Conservation (phyloP, 2,888 invertebrate genomes). For the Yponomeuta cagnagella region DNA sequence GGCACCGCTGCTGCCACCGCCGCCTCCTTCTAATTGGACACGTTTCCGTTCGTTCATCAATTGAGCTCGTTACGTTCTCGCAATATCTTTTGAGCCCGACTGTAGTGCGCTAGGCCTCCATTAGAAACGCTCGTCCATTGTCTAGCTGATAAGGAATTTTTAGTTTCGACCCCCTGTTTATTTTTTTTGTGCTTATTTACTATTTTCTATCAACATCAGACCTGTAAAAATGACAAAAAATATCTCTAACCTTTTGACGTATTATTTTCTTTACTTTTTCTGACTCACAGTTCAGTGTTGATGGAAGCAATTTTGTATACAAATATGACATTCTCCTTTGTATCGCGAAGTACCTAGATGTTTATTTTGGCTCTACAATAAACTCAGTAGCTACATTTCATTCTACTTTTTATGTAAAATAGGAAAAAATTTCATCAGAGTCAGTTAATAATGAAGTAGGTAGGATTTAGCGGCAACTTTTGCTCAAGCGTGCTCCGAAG, state of each 20-base stretch:
- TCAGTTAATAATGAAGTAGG: neutral
- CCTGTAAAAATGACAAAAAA: neutral
- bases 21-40: conserved; percentile 74
- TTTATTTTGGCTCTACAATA: too few relatives aligned
- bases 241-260: too few relatives aligned
- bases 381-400: too few relatives aligned
- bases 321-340: neutral
- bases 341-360: too few relatives aligned
- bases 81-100: conserved; percentile 58
- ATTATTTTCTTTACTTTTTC: neutral
- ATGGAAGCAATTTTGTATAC: neutral
- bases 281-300: neutral
- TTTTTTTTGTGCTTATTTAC: neutral
- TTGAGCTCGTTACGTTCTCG: conserved; percentile 69
- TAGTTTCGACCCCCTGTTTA: neutral
- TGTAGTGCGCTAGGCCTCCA: conserved; percentile 16
- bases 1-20: conserved; percentile 45
- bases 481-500: neutral
- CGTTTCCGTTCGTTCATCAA: conserved; percentile 73
- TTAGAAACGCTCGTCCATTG: conserved; percentile 13
- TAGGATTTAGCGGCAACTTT: neutral
- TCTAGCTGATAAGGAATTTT: neutral
- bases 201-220: neutral
- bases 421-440: neutral
- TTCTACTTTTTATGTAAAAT: too few relatives aligned